Evolutionary conservation across 2,888 invertebrate species (phyloP), one percentile per base, ranked within the genome.

Genomic region (Capitulum mitella): DNA sequence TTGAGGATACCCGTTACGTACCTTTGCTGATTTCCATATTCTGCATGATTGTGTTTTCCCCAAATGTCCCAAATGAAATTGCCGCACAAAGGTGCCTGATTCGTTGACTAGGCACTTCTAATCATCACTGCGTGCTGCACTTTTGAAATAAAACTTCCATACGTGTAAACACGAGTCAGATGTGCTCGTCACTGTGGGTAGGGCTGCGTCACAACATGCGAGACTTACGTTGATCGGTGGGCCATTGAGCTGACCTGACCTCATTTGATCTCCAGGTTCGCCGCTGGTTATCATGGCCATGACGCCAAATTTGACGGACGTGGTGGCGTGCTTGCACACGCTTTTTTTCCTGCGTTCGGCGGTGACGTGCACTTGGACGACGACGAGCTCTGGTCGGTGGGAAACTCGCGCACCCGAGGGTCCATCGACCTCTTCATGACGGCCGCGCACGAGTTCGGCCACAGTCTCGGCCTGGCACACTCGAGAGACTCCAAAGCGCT

Each of bases 361-460:
- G 98, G 98, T 26, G 97, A 97, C 85, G 97, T 97, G 58, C 98
- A 98, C 87, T 98, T 98, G 84, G 98, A 98, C 85, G 97, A 97
- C 83, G 91, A 94, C 51, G 98, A 98, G 86, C 88, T 90, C 82
- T 98, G 98, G 98, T 92, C 94, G n/a, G 92, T 95, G 83, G n/a
- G n/a, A n/a, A 37, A 70, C 70, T 90, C 91, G 81, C 22, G 81
- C 26, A 37, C 29, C 16, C 51, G 70, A 86, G n/a, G 58, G 22
- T 87, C 96, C 81, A 95, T 95, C 77, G 96, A 96, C 87, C 89
- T 97, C 76, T 95, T 95, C 87, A 95, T 96, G 91, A 93, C 93
- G 79, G 95, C 96, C 0, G 96, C 97, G 26, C 98, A 98, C 86
- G 98, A 98, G 87, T 96, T 98, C 83, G 98, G 98, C 0, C 98